Base-by-base conservation (phyloP, 2,888 invertebrate genomes). In the Leucophenga maculata region DNA sequence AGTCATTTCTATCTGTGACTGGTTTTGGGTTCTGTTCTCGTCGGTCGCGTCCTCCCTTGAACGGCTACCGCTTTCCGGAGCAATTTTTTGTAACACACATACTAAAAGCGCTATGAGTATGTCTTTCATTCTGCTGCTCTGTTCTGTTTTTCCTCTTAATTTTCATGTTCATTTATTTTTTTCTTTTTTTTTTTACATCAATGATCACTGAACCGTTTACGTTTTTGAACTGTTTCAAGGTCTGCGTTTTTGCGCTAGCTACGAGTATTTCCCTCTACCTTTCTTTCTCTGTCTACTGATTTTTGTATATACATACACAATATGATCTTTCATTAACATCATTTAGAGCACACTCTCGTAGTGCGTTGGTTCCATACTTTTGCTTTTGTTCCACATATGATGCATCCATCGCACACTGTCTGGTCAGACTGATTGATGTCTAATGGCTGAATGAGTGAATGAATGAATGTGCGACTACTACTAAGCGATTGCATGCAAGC, bases 171-270 rank as follows among this genome's bases (percentile, higher is more conserved):
- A 26, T 26, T 26, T 48, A n/a, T 48, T 8, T 50, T n/a, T 50
- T 50, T 18, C n/a, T n/a, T 50, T 50, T 50, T 50, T 74, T 75
- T 84, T 77, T 77, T 84, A 80, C 83, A 85, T 86, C 83, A 85
- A 87, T 86, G 86, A 87, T 87, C 86, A 87, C 87, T 87, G 87
- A 87, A 88, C 87, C 87, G 86, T 87, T 88, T 86, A 86, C 84
- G 83, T 83, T 88, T 87, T 87, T 87, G 87, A 87, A 87, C 87
- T 87, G 86, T 88, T 87, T 87, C 87, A 87, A 87, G 87, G 87
- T 87, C 88, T 86, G 83, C 72, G 72, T 71, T 70, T 72, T 74
- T 59, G 57, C 57, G 13, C 26, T 57, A 14, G 22, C 31, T 31
- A 11, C 20, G 18, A 3, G 4, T 55, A n/a, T 57, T 57, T 31